Evolutionary conservation across 2,888 invertebrate species (phyloP).

Genomic region (Morinoia aosen): DNA sequence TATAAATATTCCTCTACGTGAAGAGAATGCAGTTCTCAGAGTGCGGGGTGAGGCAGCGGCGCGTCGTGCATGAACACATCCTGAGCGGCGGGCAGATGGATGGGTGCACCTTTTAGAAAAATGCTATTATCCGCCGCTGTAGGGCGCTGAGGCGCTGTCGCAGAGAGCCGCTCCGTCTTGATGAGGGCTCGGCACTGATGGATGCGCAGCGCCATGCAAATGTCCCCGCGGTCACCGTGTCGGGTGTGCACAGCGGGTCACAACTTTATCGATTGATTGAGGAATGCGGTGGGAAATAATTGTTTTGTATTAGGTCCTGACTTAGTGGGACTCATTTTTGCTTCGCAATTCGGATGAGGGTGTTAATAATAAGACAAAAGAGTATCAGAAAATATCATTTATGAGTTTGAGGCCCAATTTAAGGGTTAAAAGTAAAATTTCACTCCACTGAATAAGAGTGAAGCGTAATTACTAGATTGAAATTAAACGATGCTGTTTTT

Average conservation of each 20-base stretch:
- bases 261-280: neutral
- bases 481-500: neutral
- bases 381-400: too few relatives aligned
- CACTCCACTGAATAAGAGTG: too few relatives aligned
- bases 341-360: too few relatives aligned
- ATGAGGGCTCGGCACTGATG: conserved; percentile 48
- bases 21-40: neutral
- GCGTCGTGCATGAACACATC: neutral
- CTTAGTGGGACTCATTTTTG: too few relatives aligned
- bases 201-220: conserved; percentile 15
- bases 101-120: conserved; percentile 8
- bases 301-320: too few relatives aligned
- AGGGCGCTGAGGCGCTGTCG: neutral
- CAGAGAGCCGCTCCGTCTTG: conserved; percentile 39
- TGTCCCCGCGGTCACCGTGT: neutral
- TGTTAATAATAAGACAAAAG: too few relatives aligned
- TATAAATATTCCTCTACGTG: neutral
- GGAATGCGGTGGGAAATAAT: neutral
- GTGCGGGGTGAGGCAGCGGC: neutral
- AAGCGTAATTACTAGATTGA: neutral
- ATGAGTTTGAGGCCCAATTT: too few relatives aligned
- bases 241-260: neutral
- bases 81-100: neutral
- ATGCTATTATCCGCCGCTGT: conserved; percentile 1
- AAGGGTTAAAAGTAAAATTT: neutral